Base-by-base conservation (phyloP, 2,113 vertebrate species). In the Oncorhynchus mykiss region DNA sequence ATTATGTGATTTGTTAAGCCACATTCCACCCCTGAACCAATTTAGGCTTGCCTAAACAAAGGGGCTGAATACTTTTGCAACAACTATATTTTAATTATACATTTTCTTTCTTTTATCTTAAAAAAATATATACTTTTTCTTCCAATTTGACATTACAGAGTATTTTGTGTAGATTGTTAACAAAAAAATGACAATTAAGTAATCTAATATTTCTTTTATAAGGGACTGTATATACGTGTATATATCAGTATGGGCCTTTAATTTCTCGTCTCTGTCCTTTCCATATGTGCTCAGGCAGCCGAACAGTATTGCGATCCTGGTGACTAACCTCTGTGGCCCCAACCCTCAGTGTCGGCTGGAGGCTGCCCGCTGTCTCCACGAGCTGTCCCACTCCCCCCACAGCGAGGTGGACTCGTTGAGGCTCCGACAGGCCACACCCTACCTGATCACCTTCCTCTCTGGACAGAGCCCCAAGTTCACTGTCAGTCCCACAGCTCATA, bases 391-490 rank as follows among this genome's bases (percentile, higher is more conserved):
- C 85, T 96, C 96, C 31, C 89, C 93, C 14, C 92, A 96, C 71
- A 83, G 92, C 18, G 69, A 57, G 0, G 92, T 96, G 71, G 93
- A 94, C 0, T 90, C 94, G 71, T 94, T 95, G 0, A 98, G 96
- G 80, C 90, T 97, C 51, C 51, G 51, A 76, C 94, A 96, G 13
- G 94, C 95, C 27, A 96, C 97, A 39, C 93, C 97, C 6, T 99
- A 99, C 84, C 95, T 99, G 67, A 94, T 99, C 75, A 99, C 97
- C 0, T 99, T 96, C 86, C 94, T 99, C 78, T 95, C 95, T 0
- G 92, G 97, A 75, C 95, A 95, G 84, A 98, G 96, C 25, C 68
- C 94, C 78, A 95, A 94, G 81, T 94, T 99, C 80, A 96, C 91
- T n/a, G 97, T 99, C 86, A 94, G 95, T 81, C 4, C 24, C 22